Percentiles rank a stretch among this genome's conserved stretches.
phyloP scores from a whole-genome alignment of 2,888 invertebrate genomes.

The Drosophila cognata region DNA sequence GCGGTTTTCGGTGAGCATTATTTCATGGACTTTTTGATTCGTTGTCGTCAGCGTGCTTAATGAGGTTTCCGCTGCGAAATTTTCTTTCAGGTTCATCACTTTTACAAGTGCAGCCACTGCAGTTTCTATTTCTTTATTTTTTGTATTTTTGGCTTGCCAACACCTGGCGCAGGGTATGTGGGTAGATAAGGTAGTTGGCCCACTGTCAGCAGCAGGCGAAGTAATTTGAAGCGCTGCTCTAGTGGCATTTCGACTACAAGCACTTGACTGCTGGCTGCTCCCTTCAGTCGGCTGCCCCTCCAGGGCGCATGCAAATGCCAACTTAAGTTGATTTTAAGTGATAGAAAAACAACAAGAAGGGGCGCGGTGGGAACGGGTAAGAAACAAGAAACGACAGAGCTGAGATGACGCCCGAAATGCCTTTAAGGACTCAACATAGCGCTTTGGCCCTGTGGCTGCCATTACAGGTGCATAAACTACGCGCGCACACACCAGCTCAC shows the following conservation, averaged over 20 bases:
- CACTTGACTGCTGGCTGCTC: slow-evolving; percentile 59
- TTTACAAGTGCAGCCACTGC: slow-evolving; percentile 71
- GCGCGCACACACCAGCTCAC: slow-evolving; percentile 14
- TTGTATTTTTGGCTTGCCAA: neutral
- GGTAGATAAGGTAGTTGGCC: neutral
- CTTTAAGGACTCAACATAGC: slow-evolving; percentile 56
- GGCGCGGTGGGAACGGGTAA: neutral
- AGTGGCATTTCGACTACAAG: slow-evolving; percentile 77
- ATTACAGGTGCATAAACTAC: slow-evolving; percentile 45
- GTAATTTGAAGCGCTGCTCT: slow-evolving; percentile 77
- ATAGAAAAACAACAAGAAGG: slow-evolving; percentile 71
- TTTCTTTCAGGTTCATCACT: slow-evolving; percentile 80
- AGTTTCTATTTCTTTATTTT: slow-evolving; percentile 33
- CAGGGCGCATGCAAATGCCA: slow-evolving; percentile 80
- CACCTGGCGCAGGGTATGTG: slow-evolving; percentile 35
- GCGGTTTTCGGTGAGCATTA: slow-evolving; percentile 66
- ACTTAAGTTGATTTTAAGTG: slow-evolving; percentile 83
- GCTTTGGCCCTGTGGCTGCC: slow-evolving; percentile 42
- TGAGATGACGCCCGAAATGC: slow-evolving; percentile 54
- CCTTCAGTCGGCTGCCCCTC: neutral
- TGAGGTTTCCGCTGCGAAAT: slow-evolving; percentile 75
- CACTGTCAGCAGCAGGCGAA: slow-evolving; percentile 65
- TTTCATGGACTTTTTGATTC: slow-evolving; percentile 72
- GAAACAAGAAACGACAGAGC: neutral
- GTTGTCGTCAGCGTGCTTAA: slow-evolving; percentile 74